Conservation (phyloP, 2,888 invertebrate species). For the Epirrhoe tristata region DNA sequence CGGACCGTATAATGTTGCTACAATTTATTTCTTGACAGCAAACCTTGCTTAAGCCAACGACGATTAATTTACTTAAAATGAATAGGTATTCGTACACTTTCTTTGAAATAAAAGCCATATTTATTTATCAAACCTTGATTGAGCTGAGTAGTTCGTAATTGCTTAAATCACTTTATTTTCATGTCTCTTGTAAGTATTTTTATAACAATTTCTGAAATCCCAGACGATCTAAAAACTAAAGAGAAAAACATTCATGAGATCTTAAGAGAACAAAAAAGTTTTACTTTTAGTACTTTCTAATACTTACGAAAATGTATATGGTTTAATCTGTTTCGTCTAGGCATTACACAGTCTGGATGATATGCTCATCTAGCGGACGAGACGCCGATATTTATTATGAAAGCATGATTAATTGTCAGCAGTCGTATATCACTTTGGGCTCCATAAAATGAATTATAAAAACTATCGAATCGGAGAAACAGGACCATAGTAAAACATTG, state of each 20-base stretch:
- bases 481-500: too few relatives aligned
- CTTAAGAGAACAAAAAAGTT: slow-evolving; percentile 19
- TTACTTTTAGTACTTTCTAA: slow-evolving; percentile 14
- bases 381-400: neutral
- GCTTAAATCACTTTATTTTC: too few relatives aligned
- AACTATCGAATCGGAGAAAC: too few relatives aligned
- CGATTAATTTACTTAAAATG: too few relatives aligned
- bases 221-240: slow-evolving; percentile 8
- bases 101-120: too few relatives aligned
- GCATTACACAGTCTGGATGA: slow-evolving; percentile 19
- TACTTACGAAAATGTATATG: slow-evolving; percentile 19
- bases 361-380: slow-evolving; percentile 13
- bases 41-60: neutral
- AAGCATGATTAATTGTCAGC: neutral
- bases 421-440: too few relatives aligned
- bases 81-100: too few relatives aligned
- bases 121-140: too few relatives aligned
- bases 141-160: too few relatives aligned
- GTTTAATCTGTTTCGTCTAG: slow-evolving; percentile 23
- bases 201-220: slow-evolving; percentile 9
- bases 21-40: neutral
- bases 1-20: slow-evolving; percentile 10
- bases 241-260: slow-evolving; percentile 23
- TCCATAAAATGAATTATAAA: too few relatives aligned
- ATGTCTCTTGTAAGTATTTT: neutral